Evolutionary conservation across 2,113 vertebrate genomes (phyloP).

Genomic region (Phrynosoma blainvillii): DNA sequence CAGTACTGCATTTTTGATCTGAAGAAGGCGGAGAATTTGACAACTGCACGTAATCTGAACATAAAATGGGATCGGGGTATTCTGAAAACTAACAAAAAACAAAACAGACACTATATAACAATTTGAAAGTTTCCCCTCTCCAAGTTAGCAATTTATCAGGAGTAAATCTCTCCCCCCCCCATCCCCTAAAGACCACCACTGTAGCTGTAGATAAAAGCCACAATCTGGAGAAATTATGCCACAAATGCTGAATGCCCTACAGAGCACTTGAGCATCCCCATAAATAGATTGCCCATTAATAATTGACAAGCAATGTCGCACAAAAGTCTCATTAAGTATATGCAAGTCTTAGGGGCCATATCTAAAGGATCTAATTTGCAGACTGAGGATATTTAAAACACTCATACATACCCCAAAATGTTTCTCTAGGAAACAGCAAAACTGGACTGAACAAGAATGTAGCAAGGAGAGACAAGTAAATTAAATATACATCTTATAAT

Average conservation of each 20-base stretch:
- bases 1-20: conserved; percentile 80
- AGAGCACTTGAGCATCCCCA: background rate
- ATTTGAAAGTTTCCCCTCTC: background rate
- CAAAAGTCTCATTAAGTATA: background rate
- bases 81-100: conserved; percentile 87
- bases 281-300: background rate
- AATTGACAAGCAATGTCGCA: background rate
- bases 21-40: conserved; percentile 73
- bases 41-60: conserved; percentile 92
- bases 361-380: background rate
- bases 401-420: background rate
- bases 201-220: background rate
- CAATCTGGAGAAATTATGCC: background rate
- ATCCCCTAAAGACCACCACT: background rate
- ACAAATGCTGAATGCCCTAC: background rate
- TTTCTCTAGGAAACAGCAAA: background rate
- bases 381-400: background rate
- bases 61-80: conserved; percentile 90
- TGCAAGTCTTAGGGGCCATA: background rate
- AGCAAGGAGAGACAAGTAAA: background rate
- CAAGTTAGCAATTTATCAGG: too few relatives aligned
- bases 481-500: background rate
- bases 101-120: conserved; percentile 49
- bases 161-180: too few relatives aligned
- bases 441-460: background rate